phyloP scores from a whole-genome alignment of 2,113 vertebrate genomes.

The Lathamus discolor region DNA sequence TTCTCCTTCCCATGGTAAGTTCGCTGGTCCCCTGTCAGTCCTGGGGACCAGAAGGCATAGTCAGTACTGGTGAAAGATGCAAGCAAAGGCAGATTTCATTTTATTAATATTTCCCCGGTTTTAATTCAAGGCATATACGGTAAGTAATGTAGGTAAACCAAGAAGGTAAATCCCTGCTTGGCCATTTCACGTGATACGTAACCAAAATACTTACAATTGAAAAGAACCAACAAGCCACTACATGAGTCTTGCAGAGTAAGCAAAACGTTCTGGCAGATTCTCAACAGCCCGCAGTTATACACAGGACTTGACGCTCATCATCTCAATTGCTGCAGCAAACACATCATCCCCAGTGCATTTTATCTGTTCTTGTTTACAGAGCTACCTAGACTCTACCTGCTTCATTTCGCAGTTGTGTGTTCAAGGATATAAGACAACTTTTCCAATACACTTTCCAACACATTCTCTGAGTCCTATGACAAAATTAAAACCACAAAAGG shows the following conservation, averaged over 20 bases:
- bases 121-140: background rate
- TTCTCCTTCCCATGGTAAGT: constrained; percentile 85
- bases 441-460: background rate
- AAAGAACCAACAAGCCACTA: background rate
- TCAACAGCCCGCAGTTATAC: background rate
- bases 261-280: background rate
- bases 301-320: background rate
- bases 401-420: background rate
- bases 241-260: background rate
- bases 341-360: background rate
- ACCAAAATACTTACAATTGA: background rate
- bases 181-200: background rate
- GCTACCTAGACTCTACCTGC: background rate
- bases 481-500: background rate
- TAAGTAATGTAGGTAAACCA: background rate
- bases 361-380: background rate
- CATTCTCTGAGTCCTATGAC: background rate
- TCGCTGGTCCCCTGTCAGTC: constrained; percentile 83
- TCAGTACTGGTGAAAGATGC: background rate
- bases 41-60: constrained; percentile 59
- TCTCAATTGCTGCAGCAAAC: background rate
- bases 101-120: background rate
- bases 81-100: background rate
- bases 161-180: background rate
- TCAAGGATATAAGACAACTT: background rate